Base-by-base conservation (phyloP, 64 coral and sea anemone species). In the Hydrozoanthus tunicans region DNA sequence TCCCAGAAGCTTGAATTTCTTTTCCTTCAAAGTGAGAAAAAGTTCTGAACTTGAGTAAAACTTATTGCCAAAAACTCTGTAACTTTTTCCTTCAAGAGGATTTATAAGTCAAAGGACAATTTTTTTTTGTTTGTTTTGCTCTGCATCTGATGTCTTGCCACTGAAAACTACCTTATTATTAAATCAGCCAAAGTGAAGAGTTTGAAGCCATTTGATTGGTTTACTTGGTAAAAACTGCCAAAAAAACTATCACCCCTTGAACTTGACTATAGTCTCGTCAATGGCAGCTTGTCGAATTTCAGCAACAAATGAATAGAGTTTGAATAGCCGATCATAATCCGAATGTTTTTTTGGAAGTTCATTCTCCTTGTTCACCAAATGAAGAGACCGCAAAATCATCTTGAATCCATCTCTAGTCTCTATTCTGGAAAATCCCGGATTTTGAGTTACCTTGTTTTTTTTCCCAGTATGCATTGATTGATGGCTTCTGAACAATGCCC, bases 321-420 rank as follows among this genome's bases (percentile, higher is more conserved):
- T 76, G 85, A 75, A 89, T 7, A 89, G 68, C 10, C 7, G 68
- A 73, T 89, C 85, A 52, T 59, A 32, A 62, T 89, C 27, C 51
- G 69, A 55, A 59, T 89, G 85, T 10, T 89, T 68, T 7, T 73
- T 76, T 6, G 70, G 85, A 9, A 89, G 54, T 56, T 89, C 7
- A 8, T 76, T 17, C 17, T 89, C 27, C 53, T 89, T 89, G 85
- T 89, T 32, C 4, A 76, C 17, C 56, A 76, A 89, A 51, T 89
- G 69, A 73, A 89, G 51, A 15, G 76, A 89, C 8, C 85, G 15
- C 3, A 89, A 20, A 32, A 89, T 76, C 1, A 24, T 61, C 59
- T 60, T 76, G 70, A 89, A 89, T 3, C 53, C 20, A 12, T 89
- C 69, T 63, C 70, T 89, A 7, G 85, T 75, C 85, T 59, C 76